Evolutionary conservation across 2,888 invertebrate species (phyloP), one percentile per base, ranked within the genome.

Genomic region (Drosophila sordidula): DNA sequence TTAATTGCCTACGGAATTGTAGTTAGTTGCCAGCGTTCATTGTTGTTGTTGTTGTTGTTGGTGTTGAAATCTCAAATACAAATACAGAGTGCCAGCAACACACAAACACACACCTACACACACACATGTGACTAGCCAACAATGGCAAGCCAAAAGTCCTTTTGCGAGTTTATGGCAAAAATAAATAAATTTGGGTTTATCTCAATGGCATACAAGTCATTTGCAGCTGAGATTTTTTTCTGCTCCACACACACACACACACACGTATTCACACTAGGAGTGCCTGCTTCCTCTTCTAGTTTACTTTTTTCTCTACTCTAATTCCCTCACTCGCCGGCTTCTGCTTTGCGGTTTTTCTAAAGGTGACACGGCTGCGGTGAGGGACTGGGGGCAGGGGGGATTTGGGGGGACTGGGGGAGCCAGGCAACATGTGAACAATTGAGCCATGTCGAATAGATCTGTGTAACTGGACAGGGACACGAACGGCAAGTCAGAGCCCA

Each of bases 1-100:
- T 86, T 86, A 86, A 86, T 86, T 86, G 85, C 85, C 85, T 86
- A 85, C 86, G 85, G 87, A 85, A 79, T 87, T 87, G 76, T 89
- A 84, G 87, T 89, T 87, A 84, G 84, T 81, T 87, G 76, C 64
- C 65, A 78, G 65, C 78, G 81, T 80, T 69, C 63, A 64, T 77
- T 68, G 75, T 66, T 47, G 11, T 70, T 78, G 64, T 62, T 64
- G 54, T 42, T 76, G 68, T 44, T 63, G 59, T 56, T 80, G 72
- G 54, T 74, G 76, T 76, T 76, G 72, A 84, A 87, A 87, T 75
- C 87, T 84, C 78, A 84, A 84, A 84, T 66, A 80, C 87, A 87
- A 88, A 70, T 41, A 78, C 57, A 70, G 77, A 80, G 74, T 70
- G 75, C 78, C 70, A 68, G 52, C 62, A 74, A 72, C 69, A 65